phyloP scores from a whole-genome alignment of 2,888 invertebrate species.

The Conistra vaccinii region DNA sequence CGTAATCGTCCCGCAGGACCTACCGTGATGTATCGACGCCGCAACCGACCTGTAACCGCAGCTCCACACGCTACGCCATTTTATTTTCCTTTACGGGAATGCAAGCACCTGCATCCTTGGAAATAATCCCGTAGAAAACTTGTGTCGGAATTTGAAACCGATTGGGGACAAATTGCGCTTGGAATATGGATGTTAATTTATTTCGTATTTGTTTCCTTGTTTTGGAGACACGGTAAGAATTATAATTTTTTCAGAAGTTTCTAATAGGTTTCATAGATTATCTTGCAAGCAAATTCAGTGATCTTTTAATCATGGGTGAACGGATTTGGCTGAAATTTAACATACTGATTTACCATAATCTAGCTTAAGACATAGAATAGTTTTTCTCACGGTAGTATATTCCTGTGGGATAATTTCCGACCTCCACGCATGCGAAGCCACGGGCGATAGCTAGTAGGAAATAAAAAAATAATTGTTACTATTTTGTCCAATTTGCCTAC shows the following conservation, averaged over 20 bases:
- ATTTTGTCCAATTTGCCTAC: not conserved
- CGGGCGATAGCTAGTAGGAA: too few species aligned
- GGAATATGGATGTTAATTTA: not conserved
- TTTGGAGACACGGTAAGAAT: not conserved
- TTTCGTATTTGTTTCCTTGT: not conserved
- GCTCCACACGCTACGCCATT: constrained; percentile 12
- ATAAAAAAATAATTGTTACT: too few species aligned
- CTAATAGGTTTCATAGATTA: not conserved
- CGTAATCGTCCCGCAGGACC: constrained; percentile 23
- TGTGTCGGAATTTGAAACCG: constrained; percentile 5
- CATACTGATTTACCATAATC: too few species aligned
- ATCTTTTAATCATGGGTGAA: not conserved
- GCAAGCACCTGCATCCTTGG: constrained; percentile 21
- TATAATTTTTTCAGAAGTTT: not conserved
- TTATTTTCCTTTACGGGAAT: constrained; percentile 42
- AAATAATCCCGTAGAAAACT: constrained; percentile 26
- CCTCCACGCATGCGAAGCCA: too few species aligned
- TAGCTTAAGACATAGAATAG: too few species aligned
- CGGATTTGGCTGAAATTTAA: too few species aligned
- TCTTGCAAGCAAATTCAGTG: not conserved
- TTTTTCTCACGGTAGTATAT: too few species aligned
- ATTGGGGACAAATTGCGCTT: not conserved
- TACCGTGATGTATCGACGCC: constrained; percentile 36
- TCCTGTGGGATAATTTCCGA: too few species aligned
- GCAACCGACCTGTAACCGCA: constrained; percentile 26